Percentiles rank a stretch among this genome's conserved stretches.
Conservation (phyloP, 2,113 vertebrate species). For the Saccopteryx bilineata region DNA sequence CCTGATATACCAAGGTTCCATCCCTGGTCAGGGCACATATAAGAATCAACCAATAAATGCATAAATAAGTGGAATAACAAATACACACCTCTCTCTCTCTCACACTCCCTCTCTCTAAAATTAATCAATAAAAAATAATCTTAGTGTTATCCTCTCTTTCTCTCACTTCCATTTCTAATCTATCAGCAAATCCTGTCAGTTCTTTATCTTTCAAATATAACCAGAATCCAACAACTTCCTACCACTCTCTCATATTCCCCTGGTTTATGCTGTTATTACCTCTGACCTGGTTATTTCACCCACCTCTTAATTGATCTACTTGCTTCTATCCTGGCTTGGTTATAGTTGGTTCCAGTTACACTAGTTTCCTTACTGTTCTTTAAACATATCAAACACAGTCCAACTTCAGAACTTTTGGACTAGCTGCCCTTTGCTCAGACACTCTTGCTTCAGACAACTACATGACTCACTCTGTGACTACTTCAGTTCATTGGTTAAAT, state of each 20-base stretch:
- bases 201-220: slow-evolving; percentile 34
- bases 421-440: background rate
- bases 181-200: background rate
- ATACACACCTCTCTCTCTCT: too few species aligned
- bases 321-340: background rate
- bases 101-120: too few species aligned
- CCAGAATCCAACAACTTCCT: background rate
- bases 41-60: too few species aligned
- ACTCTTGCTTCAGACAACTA: background rate
- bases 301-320: background rate
- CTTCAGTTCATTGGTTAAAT: background rate
- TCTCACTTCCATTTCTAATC: background rate
- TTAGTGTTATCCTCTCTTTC: background rate
- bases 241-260: background rate
- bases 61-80: too few species aligned
- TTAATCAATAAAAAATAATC: too few species aligned
- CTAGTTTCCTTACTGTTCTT: background rate
- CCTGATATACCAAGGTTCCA: too few species aligned
- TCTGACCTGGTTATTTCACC: background rate
- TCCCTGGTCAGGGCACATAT: too few species aligned
- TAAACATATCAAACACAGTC: background rate
- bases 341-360: background rate
- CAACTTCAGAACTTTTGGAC: background rate
- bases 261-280: background rate
- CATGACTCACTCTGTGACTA: background rate